A percentile compares a stretch with the other conserved stretches of the same genome.
phyloP scores from a whole-genome alignment of 2,888 invertebrate species.

The Tubulanus polymorphus region DNA sequence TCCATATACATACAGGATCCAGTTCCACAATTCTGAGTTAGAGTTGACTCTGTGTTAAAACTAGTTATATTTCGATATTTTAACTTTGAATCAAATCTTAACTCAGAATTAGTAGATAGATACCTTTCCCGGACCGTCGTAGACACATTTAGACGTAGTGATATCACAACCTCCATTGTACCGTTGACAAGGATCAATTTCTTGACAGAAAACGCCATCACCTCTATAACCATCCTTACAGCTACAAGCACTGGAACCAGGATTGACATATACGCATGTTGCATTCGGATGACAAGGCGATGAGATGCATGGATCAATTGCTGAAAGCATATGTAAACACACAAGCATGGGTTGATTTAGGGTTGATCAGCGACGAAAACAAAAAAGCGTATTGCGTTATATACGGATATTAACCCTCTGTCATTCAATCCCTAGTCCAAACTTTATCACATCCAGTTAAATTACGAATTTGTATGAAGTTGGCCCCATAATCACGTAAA shows the following conservation, averaged over 20 bases:
- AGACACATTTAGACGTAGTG: slow-evolving; percentile 28
- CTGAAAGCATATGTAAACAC: slow-evolving; percentile 9
- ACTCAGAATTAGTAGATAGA: not conserved
- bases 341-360: not conserved
- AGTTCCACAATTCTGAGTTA: no score
- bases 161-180: slow-evolving; percentile 35
- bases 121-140: slow-evolving; percentile 35
- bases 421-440: no score
- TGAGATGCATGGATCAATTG: slow-evolving; percentile 17
- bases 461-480: no score
- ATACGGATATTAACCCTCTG: not conserved
- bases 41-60: no score
- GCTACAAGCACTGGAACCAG: slow-evolving; percentile 25
- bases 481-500: no score
- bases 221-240: slow-evolving; percentile 34
- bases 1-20: no score
- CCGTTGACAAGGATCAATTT: slow-evolving; percentile 36
- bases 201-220: slow-evolving; percentile 34
- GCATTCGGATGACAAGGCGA: slow-evolving; percentile 29
- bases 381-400: not conserved
- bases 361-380: not conserved
- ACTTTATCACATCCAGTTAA: no score
- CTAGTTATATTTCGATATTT: no score
- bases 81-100: no score
- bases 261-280: slow-evolving; percentile 24